Base-by-base conservation (phyloP, 2,113 vertebrate species). In the Heterotilapia buettikoferi region DNA sequence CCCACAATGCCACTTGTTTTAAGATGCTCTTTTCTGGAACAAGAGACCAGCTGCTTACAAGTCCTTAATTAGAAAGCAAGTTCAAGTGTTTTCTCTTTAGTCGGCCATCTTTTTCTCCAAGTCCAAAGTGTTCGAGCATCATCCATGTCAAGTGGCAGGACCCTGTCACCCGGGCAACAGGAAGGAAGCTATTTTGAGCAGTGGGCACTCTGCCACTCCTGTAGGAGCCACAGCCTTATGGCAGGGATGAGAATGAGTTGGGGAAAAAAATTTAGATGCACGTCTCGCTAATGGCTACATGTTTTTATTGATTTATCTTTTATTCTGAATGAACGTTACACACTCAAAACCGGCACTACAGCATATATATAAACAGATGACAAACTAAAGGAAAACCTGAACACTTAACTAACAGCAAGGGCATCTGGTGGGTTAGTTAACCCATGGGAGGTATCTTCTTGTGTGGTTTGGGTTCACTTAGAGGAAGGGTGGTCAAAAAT, bases 161-260 rank as follows among this genome's bases (percentile, higher is more conserved):
- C 93, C 91, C 84, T 79, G 96, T 96, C 93, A 90, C 96, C 96
- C 87, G 59, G 93, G 95, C 94, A 96, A 96, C 96, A 86, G 89
- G 93, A 93, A 88, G 80, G 92, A 92, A 95, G 95, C 93, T 96
- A 97, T 97, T 96, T 96, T 94, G 85, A 94, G 95, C 90, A 2
- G 7, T 53, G 89, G 94, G 90, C 92, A 86, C 66, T 53, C 56
- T 92, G 93, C 93, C 94, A 92, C 86, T 83, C 86, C 73, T 91
- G 61, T 83, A 84, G 89, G 84, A 90, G 87, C 86, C 68, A 9
- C 56, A 54, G 86, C 88, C 85, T 82, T 38, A 73, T 66, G 82
- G 73, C 31, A 66, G 50, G 71, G 86, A 63, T 54, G 83, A 88
- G 80, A 86, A 50, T 29, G 81, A 56, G 84, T 88, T 31, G 38